phyloP scores from a whole-genome alignment of 2,888 invertebrate genomes.

The Xestia rhomboidea region DNA sequence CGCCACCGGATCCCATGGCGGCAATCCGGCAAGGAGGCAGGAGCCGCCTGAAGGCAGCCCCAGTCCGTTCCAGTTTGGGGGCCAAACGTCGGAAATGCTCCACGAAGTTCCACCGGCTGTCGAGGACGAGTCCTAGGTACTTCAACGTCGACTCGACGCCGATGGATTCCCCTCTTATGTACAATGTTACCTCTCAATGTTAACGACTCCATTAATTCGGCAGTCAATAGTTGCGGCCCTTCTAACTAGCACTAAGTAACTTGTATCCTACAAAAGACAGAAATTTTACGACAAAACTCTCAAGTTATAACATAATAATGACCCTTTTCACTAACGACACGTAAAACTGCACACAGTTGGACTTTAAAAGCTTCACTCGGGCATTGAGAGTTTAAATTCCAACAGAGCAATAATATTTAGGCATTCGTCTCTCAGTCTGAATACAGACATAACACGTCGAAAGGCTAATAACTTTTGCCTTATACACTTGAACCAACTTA shows the following conservation, averaged over 20 bases:
- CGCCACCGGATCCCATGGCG: too few species aligned
- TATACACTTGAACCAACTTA: slow-evolving; percentile 3
- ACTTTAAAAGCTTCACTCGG: background rate
- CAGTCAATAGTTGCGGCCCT: slow-evolving; percentile 28
- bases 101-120: too few species aligned
- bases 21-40: too few species aligned
- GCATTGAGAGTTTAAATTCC: background rate
- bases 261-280: slow-evolving; percentile 42
- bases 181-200: slow-evolving; percentile 32
- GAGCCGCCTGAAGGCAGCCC: too few species aligned
- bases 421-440: background rate
- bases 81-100: too few species aligned
- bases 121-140: too few species aligned
- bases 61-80: too few species aligned
- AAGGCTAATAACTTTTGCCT: slow-evolving; percentile 25
- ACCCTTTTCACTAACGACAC: background rate
- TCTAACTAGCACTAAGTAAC: slow-evolving; percentile 44
- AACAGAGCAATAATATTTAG: background rate
- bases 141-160: too few species aligned
- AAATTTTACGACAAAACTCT: slow-evolving; percentile 47
- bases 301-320: slow-evolving; percentile 46
- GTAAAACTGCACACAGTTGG: background rate
- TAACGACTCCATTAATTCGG: slow-evolving; percentile 50
- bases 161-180: too few species aligned
- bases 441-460: slow-evolving; percentile 19